These are phyloP conservation scores for Temnothorax longispinosus DNA, from an alignment of 1,140 invertebrate species.

Conservation along the genomic window DNA sequence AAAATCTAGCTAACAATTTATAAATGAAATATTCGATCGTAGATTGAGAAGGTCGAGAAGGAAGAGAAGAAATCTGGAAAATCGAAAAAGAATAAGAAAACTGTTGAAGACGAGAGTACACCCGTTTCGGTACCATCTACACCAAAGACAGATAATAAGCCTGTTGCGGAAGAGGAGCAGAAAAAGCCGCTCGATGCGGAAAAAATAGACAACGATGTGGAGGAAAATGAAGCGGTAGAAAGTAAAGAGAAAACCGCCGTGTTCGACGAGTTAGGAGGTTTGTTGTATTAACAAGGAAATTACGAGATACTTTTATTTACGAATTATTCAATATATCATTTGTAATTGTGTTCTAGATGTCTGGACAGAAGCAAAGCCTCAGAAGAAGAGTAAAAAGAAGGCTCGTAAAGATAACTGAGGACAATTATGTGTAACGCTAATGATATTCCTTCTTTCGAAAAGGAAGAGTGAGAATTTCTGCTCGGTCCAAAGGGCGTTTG, in stretches of 20 bases:
- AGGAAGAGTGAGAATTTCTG: conserved; percentile 65
- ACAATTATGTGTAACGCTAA: conserved; percentile 47
- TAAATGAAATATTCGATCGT: conserved; percentile 23
- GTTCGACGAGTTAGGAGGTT: conserved; percentile 90
- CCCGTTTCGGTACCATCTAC: conserved; percentile 33
- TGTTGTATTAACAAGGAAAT: neutral
- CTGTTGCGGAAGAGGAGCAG: conserved; percentile 65
- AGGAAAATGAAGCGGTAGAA: conserved; percentile 78
- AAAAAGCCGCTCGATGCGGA: conserved; percentile 50
- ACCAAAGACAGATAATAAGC: conserved; percentile 73
- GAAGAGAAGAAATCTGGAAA: conserved; percentile 79
- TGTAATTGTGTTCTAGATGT: conserved; percentile 83
- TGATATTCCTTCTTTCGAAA: conserved; percentile 68
- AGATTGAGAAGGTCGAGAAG: conserved; percentile 72
- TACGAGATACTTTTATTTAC: neutral
- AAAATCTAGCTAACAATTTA: conserved; percentile 9
- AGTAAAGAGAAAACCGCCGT: conserved; percentile 81
- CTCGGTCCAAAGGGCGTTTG: conserved; percentile 64
- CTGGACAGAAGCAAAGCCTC: conserved; percentile 89
- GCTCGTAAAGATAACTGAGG: conserved; percentile 89
- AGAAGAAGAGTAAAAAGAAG: conserved; percentile 90
- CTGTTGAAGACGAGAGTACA: conserved; percentile 79
- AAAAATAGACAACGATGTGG: conserved; percentile 82
- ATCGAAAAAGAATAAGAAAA: conserved; percentile 84
- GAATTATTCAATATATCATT: conserved; percentile 28